Base-by-base conservation (phyloP, 2,888 invertebrate genomes). In the Pyrgus malvae region DNA sequence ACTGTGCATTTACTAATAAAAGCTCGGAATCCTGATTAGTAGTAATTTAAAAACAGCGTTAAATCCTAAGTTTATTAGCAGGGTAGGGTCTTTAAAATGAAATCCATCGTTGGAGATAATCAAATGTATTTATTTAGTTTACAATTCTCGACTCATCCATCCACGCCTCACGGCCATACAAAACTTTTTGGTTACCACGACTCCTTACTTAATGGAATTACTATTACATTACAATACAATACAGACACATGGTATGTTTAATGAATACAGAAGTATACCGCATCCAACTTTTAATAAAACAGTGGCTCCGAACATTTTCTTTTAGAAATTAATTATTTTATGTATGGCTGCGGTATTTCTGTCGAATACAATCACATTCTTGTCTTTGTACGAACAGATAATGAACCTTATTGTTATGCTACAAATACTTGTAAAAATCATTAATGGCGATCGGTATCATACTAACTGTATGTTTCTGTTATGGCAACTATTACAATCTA, bases 41-140 rank as follows among this genome's bases (percentile, higher is more conserved):
- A n/a, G n/a, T n/a, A n/a, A n/a, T n/a, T n/a, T n/a, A n/a, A n/a
- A n/a, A n/a, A n/a, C n/a, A n/a, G n/a, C n/a, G n/a, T n/a, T n/a
- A n/a, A n/a, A n/a, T n/a, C n/a, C n/a, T n/a, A n/a, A n/a, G n/a
- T n/a, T n/a, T n/a, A n/a, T n/a, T n/a, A n/a, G n/a, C n/a, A n/a
- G n/a, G n/a, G n/a, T n/a, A n/a, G n/a, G n/a, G n/a, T n/a, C n/a
- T n/a, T n/a, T 23, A 4, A 23, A 4, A 4, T 23, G 6, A 4
- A 23, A 23, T 23, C 23, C 23, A 6, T 23, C 23, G 4, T 54
- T 61, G 61, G 76, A 80, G 81, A 85, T 84, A 82, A 80, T 84
- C 69, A 82, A 83, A 79, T 84, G 80, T 82, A 83, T 49, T 50
- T 42, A 50, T 41, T 50, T 41, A 50, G 77, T 77, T 76, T 70